A percentile compares a stretch with the other conserved stretches of the same genome.
Evolutionary conservation across 2,888 invertebrate genomes (phyloP).

Genomic region (Epicampocera succincta): DNA sequence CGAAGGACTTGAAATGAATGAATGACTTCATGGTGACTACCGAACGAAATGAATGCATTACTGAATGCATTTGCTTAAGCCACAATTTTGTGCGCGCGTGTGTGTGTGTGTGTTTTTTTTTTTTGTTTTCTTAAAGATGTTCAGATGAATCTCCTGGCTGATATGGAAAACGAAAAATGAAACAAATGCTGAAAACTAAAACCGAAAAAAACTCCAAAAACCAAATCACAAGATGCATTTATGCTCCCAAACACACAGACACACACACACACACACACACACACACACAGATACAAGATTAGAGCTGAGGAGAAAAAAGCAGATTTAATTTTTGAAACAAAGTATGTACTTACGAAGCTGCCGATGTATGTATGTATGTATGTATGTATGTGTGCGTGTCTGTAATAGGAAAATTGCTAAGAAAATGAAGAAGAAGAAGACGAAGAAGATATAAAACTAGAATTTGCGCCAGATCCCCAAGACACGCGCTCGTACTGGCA

Average conservation of each 20-base stretch:
- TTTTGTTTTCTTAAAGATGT: constrained; percentile 1
- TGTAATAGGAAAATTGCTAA: constrained; percentile 20
- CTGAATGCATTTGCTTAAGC: constrained; percentile 46
- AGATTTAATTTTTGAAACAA: not conserved
- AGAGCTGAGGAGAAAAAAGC: not conserved
- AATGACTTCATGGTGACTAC: constrained; percentile 61
- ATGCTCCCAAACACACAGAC: constrained; percentile 9
- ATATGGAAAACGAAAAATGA: constrained; percentile 38
- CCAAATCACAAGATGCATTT: constrained; percentile 50
- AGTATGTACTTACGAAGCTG: no score
- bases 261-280: constrained; percentile 15
- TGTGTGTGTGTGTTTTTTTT: constrained; percentile 11
- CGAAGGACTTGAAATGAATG: constrained; percentile 54
- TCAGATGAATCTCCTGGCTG: constrained; percentile 39
- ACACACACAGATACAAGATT: constrained; percentile 19
- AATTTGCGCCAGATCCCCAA: constrained; percentile 33
- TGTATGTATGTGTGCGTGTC: no score
- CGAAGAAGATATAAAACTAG: constrained; percentile 24
- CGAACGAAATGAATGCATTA: constrained; percentile 53
- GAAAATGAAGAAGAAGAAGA: not conserved
- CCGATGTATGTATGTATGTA: no score
- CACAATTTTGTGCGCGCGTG: constrained; percentile 37
- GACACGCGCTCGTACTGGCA: constrained; percentile 18
- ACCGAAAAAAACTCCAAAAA: constrained; percentile 7
- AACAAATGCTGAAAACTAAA: constrained; percentile 20